Conservation (phyloP, 1,140 invertebrate species). For the Danaus melanippus region DNA sequence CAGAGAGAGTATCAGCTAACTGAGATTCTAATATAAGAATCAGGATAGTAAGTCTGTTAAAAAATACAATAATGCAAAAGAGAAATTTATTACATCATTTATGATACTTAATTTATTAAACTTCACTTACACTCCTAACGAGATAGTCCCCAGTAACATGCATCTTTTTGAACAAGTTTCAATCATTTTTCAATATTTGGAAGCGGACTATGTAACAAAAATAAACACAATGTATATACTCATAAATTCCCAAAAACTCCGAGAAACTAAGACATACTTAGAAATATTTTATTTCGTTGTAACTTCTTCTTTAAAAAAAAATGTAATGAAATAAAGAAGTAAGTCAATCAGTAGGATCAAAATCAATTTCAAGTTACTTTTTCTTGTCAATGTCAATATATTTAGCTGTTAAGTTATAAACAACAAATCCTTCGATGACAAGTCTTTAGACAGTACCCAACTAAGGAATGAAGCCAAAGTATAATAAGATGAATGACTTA, state of each 20-base stretch:
- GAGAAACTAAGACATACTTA: no score
- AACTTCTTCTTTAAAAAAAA: no score
- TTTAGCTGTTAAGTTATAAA: slow-evolving; percentile 3
- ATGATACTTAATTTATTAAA: not conserved
- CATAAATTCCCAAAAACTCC: no score
- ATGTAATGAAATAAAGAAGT: no score
- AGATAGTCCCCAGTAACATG: slow-evolving; percentile 57
- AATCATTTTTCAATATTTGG: slow-evolving; percentile 35
- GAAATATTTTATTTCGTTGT: no score
- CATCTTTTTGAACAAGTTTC: slow-evolving; percentile 62
- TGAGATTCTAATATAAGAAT: slow-evolving; percentile 85
- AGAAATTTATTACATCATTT: not conserved
- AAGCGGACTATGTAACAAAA: no score
- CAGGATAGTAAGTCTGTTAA: slow-evolving; percentile 79
- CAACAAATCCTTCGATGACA: slow-evolving; percentile 1
- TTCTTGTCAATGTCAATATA: not conserved
- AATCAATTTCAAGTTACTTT: no score
- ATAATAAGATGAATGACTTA: no score
- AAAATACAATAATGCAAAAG: slow-evolving; percentile 19
- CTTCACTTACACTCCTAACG: slow-evolving; percentile 51
- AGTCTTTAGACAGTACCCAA: no score
- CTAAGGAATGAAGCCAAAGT: no score
- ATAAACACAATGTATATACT: no score
- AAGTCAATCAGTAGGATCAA: no score
- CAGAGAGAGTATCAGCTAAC: slow-evolving; percentile 73